Percentiles rank a stretch among this genome's conserved stretches.
phyloP scores from a whole-genome alignment of 2,888 invertebrate genomes.

The Urechis unicinctus region DNA sequence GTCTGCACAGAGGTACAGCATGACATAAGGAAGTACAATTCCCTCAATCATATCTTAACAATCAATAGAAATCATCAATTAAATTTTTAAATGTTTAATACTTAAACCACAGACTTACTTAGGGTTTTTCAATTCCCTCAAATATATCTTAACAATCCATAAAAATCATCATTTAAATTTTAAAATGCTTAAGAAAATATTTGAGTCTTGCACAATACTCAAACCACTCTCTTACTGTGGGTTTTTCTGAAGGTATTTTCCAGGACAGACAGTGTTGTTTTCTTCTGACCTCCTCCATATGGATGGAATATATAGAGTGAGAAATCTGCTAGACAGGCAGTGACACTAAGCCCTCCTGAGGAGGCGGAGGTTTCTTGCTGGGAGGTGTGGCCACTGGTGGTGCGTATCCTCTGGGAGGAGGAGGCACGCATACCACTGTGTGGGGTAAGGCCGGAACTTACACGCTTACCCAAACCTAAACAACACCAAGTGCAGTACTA shows the following conservation, averaged over 20 bases:
- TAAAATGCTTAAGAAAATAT: too few relatives aligned
- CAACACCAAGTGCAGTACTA: background rate
- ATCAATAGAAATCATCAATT: too few relatives aligned
- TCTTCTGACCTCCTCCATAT: slow-evolving; percentile 65
- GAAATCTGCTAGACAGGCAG: slow-evolving; percentile 93
- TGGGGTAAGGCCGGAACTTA: background rate
- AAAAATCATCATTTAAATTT: too few relatives aligned
- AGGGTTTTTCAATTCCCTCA: too few relatives aligned
- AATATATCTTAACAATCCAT: too few relatives aligned
- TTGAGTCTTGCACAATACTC: too few relatives aligned
- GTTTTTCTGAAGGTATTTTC: slow-evolving; percentile 17
- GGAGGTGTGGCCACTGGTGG: slow-evolving; percentile 1
- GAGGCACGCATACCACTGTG: background rate
- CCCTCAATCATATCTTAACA: too few relatives aligned
- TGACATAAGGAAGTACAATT: background rate
- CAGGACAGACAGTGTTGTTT: slow-evolving; percentile 15
- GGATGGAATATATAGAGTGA: slow-evolving; percentile 98
- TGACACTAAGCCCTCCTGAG: slow-evolving; percentile 79
- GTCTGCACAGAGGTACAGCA: background rate
- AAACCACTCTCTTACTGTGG: too few relatives aligned
- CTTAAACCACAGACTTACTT: too few relatives aligned
- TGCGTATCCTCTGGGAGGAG: background rate
- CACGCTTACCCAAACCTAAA: background rate
- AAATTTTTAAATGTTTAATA: too few relatives aligned
- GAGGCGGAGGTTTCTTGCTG: background rate